Percentiles rank a stretch among this genome's conserved stretches.
Evolutionary conservation across 2,888 invertebrate species (phyloP).

Genomic region (Acleris laterana): DNA sequence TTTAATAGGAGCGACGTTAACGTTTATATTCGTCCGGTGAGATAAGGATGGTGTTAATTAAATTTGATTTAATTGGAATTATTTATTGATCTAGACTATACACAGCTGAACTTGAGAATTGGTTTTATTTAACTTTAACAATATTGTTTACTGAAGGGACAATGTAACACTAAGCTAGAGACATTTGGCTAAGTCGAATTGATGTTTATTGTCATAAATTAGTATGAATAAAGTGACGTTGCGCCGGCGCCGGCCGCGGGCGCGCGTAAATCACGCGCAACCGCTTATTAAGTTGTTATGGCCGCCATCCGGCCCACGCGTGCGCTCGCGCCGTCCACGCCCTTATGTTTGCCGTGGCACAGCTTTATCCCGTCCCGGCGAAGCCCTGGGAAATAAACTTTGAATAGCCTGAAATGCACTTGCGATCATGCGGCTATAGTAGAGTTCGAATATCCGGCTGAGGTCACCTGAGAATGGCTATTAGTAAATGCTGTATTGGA

Average conservation of each 20-base stretch:
- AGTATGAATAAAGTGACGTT: slow-evolving; percentile 74
- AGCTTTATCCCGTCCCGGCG: slow-evolving; percentile 53
- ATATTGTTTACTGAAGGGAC: background rate
- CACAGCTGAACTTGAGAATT: too few relatives aligned
- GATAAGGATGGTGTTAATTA: slow-evolving; percentile 14
- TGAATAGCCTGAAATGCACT: slow-evolving; percentile 11
- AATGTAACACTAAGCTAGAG: slow-evolving; percentile 45
- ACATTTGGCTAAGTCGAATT: slow-evolving; percentile 59
- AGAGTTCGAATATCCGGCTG: background rate
- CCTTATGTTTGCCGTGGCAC: slow-evolving; percentile 70
- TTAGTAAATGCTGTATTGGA: background rate
- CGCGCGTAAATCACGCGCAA: slow-evolving; percentile 80
- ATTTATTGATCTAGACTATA: background rate
- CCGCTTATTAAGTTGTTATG: slow-evolving; percentile 83
- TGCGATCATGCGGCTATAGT: background rate
- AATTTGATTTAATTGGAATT: slow-evolving; percentile 7
- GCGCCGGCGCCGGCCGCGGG: slow-evolving; percentile 78
- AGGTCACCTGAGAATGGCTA: background rate
- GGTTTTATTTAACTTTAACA: too few relatives aligned
- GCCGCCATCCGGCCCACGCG: slow-evolving; percentile 79
- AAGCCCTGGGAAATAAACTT: slow-evolving; percentile 20
- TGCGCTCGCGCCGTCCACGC: slow-evolving; percentile 67
- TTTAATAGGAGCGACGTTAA: slow-evolving; percentile 43
- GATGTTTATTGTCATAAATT: slow-evolving; percentile 81
- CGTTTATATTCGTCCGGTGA: slow-evolving; percentile 15